Conservation (phyloP, 1,140 invertebrate species). For the Ceratoteleas bidentatus region DNA sequence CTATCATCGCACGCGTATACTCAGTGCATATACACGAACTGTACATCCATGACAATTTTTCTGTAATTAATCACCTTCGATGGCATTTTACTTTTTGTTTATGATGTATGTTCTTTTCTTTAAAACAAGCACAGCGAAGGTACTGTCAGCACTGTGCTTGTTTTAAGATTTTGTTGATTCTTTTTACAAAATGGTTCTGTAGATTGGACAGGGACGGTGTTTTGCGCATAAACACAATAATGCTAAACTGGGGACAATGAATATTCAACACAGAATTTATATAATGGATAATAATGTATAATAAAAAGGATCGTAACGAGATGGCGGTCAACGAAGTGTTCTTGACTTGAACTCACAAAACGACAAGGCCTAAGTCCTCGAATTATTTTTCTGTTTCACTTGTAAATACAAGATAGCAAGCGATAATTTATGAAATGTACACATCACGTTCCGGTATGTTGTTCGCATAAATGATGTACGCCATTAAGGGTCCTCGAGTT, state of each 20-base stretch:
- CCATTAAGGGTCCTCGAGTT: slow-evolving; percentile 64
- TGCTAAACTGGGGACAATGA: slow-evolving; percentile 43
- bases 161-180: slow-evolving; percentile 25
- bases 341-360: slow-evolving; percentile 47
- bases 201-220: slow-evolving; percentile 8
- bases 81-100: slow-evolving; percentile 20
- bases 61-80: slow-evolving; percentile 2
- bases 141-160: slow-evolving; percentile 17
- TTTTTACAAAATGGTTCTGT: slow-evolving; percentile 29
- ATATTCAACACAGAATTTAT: slow-evolving; percentile 44
- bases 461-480: slow-evolving; percentile 39
- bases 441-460: slow-evolving; percentile 53
- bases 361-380: slow-evolving; percentile 64
- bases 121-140: slow-evolving; percentile 4
- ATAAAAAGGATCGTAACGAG: slow-evolving; percentile 32
- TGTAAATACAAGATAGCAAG: slow-evolving; percentile 59
- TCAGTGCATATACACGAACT: slow-evolving; percentile 13
- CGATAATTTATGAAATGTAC: slow-evolving; percentile 57
- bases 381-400: slow-evolving; percentile 49
- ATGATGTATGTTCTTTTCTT: slow-evolving; percentile 10
- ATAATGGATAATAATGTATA: slow-evolving; percentile 40
- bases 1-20: slow-evolving; percentile 5
- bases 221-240: slow-evolving; percentile 35
- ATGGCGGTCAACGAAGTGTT: slow-evolving; percentile 36
- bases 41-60: slow-evolving; percentile 52